phyloP scores from a whole-genome alignment of 2,888 invertebrate species.

The Dyspetes luteomarginatus region DNA sequence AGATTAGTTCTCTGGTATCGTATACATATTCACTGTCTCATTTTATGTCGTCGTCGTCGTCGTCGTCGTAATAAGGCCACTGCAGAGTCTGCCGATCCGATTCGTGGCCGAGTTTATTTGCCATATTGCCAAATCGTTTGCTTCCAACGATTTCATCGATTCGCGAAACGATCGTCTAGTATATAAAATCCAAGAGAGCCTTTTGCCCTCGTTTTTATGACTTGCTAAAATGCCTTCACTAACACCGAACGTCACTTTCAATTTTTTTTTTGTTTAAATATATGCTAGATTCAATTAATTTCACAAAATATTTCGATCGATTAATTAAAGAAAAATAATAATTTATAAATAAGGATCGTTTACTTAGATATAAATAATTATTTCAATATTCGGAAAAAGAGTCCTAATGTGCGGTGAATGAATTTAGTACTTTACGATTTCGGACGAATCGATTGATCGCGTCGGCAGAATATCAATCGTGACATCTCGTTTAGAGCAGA shows the following conservation, averaged over 20 bases:
- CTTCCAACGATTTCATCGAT: conserved; percentile 33
- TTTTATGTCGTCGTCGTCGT: conserved; percentile 36
- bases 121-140: conserved; percentile 57
- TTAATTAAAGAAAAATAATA: neutral
- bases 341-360: neutral
- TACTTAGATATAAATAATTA: neutral
- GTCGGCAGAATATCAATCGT: neutral
- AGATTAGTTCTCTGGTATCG: conserved; percentile 51
- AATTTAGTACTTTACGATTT: neutral
- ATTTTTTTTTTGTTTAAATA: neutral
- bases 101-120: conserved; percentile 46
- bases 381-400: neutral
- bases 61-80: conserved; percentile 20
- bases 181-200: neutral
- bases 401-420: neutral
- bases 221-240: neutral
- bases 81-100: conserved; percentile 24
- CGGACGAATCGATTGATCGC: neutral
- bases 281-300: neutral
- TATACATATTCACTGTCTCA: conserved; percentile 40
- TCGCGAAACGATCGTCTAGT: conserved; percentile 23
- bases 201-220: conserved; percentile 21
- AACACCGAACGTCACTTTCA: neutral
- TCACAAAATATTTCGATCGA: neutral
- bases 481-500: conserved; percentile 6